Evolutionary conservation across 2,797 vertebrate species (phyloP), one percentile per base, ranked within the genome.

Genomic region (Artibeus lituratus): DNA sequence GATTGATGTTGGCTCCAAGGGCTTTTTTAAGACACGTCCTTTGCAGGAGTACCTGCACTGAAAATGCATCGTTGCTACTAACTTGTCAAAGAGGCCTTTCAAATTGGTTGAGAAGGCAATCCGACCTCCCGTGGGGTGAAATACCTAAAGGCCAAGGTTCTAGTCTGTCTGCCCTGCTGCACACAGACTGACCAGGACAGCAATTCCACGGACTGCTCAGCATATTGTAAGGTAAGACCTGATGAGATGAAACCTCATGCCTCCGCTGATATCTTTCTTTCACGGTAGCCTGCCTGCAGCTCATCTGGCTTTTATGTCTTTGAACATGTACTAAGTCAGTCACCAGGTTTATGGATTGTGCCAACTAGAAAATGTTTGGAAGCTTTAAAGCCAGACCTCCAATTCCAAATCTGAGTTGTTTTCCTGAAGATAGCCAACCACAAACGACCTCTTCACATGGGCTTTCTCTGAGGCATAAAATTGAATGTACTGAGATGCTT

Each of bases 381-480:
- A 70, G 88, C 76, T 95, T 96, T 96, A 95, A 94, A 87, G 87
- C 85, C 81, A 96, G 83, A 78, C 72, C 73, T 86, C 18, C 53
- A 86, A 57, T 97, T 94, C 83, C 88, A 87, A 96, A 53, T 94
- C 90, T 87, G 65, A 95, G 65, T 47, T 96, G 70, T 97, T 96
- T 94, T 93, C 80, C 93, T 87, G 59, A 96, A 92, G 91, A 94
- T 51, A 87, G 74, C 67, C 91, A 90, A 96, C 83, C 96, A 94
- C 91, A 82, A 96, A 80, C 83, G 74, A 82, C 78, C 72, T 76
- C 90, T 86, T 87, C 94, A 91, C 53, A 87, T 57, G 85, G 94
- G 62, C 32, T 97, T 81, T 53, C 89, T 96, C 47, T 97, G 92
- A 96, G 89, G 97, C 95, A 97, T 97, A 96, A 97, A 96, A 97